Evolutionary conservation across 1,140 invertebrate species (phyloP).

Genomic region (Prorops nasuta): DNA sequence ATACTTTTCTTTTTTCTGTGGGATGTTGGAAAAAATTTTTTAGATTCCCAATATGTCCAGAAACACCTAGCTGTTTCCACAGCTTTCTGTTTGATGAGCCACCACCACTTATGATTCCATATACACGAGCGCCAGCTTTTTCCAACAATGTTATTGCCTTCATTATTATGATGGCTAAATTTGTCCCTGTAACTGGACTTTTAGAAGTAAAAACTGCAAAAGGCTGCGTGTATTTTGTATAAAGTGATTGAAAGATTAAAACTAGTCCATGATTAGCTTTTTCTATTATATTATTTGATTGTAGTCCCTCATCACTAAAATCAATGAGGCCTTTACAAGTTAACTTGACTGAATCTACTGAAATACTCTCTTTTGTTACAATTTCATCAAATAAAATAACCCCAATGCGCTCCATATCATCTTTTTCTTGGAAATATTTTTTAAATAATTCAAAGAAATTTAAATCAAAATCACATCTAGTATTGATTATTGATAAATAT

Average conservation of each 20-base stretch:
- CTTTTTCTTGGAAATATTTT: constrained; percentile 6
- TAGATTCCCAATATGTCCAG: neutral
- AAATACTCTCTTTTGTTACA: constrained; percentile 5
- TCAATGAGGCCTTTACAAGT: constrained; percentile 9
- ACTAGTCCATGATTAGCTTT: constrained; percentile 24
- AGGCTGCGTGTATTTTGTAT: constrained; percentile 15
- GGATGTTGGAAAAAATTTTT: neutral
- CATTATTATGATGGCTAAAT: neutral
- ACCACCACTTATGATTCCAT: neutral
- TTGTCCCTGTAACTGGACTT: neutral
- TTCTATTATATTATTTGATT: neutral
- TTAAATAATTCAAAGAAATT: too few species aligned
- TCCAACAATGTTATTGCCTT: neutral
- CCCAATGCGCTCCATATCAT: constrained; percentile 9
- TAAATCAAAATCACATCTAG: constrained; percentile 19
- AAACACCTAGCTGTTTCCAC: neutral
- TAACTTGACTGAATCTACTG: constrained; percentile 5
- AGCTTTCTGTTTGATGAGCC: neutral
- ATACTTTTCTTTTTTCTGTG: neutral
- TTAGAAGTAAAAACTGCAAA: constrained; percentile 19
- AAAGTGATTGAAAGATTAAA: constrained; percentile 20
- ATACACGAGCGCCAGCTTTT: neutral
- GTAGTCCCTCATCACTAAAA: constrained; percentile 11
- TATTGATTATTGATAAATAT: constrained; percentile 5
- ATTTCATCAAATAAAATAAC: constrained; percentile 16